These are phyloP conservation scores for Helicoverpa zea DNA, from an alignment of 1,140 invertebrate genomes.

Conservation along the genomic window DNA sequence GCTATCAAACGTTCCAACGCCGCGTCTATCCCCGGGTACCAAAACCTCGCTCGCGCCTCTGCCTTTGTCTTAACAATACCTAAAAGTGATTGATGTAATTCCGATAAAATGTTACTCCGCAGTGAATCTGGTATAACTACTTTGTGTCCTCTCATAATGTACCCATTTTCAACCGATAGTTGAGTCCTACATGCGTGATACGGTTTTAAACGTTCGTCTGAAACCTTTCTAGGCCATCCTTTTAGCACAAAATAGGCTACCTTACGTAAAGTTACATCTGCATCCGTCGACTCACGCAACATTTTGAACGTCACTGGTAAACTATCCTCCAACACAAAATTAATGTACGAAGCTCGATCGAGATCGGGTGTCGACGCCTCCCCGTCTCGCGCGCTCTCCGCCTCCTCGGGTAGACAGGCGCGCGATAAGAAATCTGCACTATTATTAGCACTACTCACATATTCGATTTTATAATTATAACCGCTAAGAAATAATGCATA, in stretches of 20 bases:
- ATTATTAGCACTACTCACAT: constrained; percentile 56
- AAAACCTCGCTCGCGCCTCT: constrained; percentile 58
- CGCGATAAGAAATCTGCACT: constrained; percentile 59
- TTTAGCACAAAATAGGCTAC: constrained; percentile 49
- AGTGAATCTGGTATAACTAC: constrained; percentile 48
- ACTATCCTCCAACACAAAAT: neutral
- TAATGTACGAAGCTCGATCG: constrained; percentile 36
- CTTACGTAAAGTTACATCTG: constrained; percentile 16
- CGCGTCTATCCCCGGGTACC: constrained; percentile 62
- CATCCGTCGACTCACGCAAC: constrained; percentile 44
- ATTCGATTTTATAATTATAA: constrained; percentile 60
- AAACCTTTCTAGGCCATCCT: constrained; percentile 52
- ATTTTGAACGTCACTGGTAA: constrained; percentile 35
- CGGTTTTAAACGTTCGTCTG: constrained; percentile 37
- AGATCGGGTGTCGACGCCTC: neutral
- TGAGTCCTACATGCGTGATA: constrained; percentile 50
- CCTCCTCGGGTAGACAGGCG: constrained; percentile 17
- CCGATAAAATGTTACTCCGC: constrained; percentile 18
- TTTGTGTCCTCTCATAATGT: constrained; percentile 52
- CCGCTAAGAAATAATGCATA: constrained; percentile 58
- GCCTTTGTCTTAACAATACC: constrained; percentile 61
- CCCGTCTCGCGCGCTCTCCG: neutral
- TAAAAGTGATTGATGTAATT: constrained; percentile 77
- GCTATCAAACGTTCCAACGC: constrained; percentile 55
- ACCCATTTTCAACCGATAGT: constrained; percentile 51